Base-by-base conservation (phyloP, 2,888 invertebrate genomes). In the Diarsia rubi region DNA sequence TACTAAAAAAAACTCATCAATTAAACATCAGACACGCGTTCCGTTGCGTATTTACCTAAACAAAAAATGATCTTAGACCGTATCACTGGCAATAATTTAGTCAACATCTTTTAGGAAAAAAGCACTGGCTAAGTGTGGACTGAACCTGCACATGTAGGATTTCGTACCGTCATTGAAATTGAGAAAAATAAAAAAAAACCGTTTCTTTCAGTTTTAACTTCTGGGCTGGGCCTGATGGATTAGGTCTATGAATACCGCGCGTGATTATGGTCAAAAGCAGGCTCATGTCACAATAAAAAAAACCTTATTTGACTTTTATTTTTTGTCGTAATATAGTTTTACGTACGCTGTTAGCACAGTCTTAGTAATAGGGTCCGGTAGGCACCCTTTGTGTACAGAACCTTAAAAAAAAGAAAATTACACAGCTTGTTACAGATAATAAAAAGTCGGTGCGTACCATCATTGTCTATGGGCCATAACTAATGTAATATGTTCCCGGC, bases 401-500 rank as follows among this genome's bases (percentile, higher is more conserved):
- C 42, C 42, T 42, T 42, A 63, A 62, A 42, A 82, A 82, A 78
- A 72, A 74, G 57, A 66, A 74, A 74, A 76, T 74, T 74, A 49
- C 59, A 76, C 27, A 27, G 47, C 64, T 73, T 63, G 67, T 75
- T 77, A 78, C n/a, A 57, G 67, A 65, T 77, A 82, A 85, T 88
- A 88, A 86, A 88, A 85, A 79, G 72, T 73, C 82, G 71, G 63
- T 81, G 68, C 69, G 77, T 74, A 66, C 80, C 75, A 68, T 78
- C 82, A 88, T 88, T 87, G 82, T 76, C 81, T 83, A 82, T 81
- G 72, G 82, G 83, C 88, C 87, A 84, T 84, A 77, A 80, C 80
- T 81, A 77, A 83, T 81, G 73, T 74, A 79, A 78, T 75, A 76
- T 83, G 79, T 79, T 79, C 64, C 79, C 68, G 66, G 62, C 78